Evolutionary conservation across 1,140 invertebrate genomes (phyloP).

Genomic region (Mactra quadrangularis): DNA sequence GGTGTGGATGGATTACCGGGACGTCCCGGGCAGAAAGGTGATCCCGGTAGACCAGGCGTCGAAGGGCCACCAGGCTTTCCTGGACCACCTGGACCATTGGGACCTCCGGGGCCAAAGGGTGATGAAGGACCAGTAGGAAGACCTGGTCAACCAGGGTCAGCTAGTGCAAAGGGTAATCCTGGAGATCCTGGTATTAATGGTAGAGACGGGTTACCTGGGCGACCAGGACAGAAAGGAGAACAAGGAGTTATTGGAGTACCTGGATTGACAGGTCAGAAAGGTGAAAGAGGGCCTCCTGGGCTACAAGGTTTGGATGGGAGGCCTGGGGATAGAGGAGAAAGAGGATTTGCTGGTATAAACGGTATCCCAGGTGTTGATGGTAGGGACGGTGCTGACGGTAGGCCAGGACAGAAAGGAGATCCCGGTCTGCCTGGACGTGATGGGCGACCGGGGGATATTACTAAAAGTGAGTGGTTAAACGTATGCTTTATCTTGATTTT

Average conservation of each 20-base stretch:
- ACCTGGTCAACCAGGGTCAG: slow-evolving; percentile 4
- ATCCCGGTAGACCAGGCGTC: not conserved
- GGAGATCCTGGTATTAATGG: slow-evolving; percentile 13
- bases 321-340: slow-evolving; percentile 7
- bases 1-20: not conserved
- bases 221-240: slow-evolving; percentile 5
- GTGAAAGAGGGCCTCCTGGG: not conserved
- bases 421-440: slow-evolving; percentile 9
- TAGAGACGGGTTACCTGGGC: not conserved
- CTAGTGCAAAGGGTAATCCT: slow-evolving; percentile 16
- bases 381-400: not conserved
- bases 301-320: not conserved
- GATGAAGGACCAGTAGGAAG: not conserved
- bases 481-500: too few relatives aligned
- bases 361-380: not conserved
- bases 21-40: not conserved
- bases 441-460: slow-evolving; percentile 48
- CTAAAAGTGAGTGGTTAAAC: slow-evolving; percentile 21
- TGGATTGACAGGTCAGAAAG: not conserved
- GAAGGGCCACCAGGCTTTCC: not conserved
- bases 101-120: slow-evolving; percentile 4
- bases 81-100: slow-evolving; percentile 4
- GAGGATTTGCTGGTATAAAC: not conserved
- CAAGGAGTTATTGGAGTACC: not conserved
- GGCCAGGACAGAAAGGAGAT: slow-evolving; percentile 8